These are phyloP conservation scores for Dicranocentrus wangi DNA, from an alignment of 2,888 invertebrate species.

Conservation along the genomic window DNA sequence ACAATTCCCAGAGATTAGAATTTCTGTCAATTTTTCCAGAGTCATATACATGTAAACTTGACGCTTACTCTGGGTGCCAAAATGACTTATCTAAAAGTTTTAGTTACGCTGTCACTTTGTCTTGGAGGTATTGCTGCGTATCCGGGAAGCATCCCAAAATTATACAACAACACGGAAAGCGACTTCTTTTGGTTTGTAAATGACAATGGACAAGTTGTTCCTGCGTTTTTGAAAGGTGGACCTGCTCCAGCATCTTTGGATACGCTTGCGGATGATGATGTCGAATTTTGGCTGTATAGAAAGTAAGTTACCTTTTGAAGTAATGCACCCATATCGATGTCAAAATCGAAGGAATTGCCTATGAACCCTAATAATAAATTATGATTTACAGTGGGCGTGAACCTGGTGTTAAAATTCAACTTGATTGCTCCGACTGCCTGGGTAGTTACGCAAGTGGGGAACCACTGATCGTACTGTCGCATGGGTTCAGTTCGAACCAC, in stretches of 20 bases:
- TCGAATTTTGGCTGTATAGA: slow-evolving; percentile 64
- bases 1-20: no score
- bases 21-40: no score
- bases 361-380: no score
- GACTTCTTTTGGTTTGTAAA: slow-evolving; percentile 68
- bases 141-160: neutral
- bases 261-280: slow-evolving; percentile 62
- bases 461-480: slow-evolving; percentile 65
- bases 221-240: slow-evolving; percentile 69
- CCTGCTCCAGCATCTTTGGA: slow-evolving; percentile 19
- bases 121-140: neutral
- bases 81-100: no score
- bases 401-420: slow-evolving; percentile 29
- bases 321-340: neutral
- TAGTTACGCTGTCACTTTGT: neutral
- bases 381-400: slow-evolving; percentile 36
- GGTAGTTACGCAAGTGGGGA: slow-evolving; percentile 50
- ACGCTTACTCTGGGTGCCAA: no score
- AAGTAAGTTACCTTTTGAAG: slow-evolving; percentile 35
- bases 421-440: slow-evolving; percentile 39
- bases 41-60: no score
- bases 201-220: slow-evolving; percentile 66
- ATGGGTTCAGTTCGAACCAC: slow-evolving; percentile 69
- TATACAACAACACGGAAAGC: no score
- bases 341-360: neutral